Evolutionary conservation across 1,140 invertebrate genomes (phyloP).

Genomic region (Cephus cinctus): DNA sequence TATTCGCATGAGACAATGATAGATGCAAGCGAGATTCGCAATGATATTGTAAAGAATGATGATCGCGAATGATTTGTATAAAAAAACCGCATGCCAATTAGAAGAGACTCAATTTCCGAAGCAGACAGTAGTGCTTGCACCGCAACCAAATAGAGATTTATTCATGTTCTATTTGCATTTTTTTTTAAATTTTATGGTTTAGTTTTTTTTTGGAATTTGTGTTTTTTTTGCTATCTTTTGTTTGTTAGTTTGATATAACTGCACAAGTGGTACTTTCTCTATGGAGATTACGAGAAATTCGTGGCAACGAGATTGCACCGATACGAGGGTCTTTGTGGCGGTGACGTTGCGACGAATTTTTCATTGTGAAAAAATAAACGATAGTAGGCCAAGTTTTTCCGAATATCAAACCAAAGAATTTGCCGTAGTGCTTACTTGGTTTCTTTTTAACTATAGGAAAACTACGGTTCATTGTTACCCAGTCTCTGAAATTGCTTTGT

Average conservation of each 20-base stretch:
- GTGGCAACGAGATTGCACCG: constrained; percentile 13
- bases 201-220: constrained; percentile 13
- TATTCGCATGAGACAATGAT: no score
- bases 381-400: no score
- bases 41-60: neutral
- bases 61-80: constrained; percentile 4
- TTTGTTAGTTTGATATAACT: constrained; percentile 58
- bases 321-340: no score
- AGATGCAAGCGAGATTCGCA: constrained; percentile 42
- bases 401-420: no score
- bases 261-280: constrained; percentile 47
- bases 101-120: constrained; percentile 54
- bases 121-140: constrained; percentile 56
- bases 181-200: constrained; percentile 12
- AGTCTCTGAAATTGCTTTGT: no score
- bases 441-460: no score
- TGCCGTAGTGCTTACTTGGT: no score
- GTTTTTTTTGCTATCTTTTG: constrained; percentile 33
- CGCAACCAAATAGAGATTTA: constrained; percentile 46
- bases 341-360: constrained; percentile 28
- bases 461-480: no score
- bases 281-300: neutral
- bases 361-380: no score
- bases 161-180: neutral
- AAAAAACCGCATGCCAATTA: constrained; percentile 53